Percentiles rank a stretch among this genome's conserved stretches.
phyloP scores from a whole-genome alignment of 2,113 vertebrate species.

The Brienomyrus brachyistius region DNA sequence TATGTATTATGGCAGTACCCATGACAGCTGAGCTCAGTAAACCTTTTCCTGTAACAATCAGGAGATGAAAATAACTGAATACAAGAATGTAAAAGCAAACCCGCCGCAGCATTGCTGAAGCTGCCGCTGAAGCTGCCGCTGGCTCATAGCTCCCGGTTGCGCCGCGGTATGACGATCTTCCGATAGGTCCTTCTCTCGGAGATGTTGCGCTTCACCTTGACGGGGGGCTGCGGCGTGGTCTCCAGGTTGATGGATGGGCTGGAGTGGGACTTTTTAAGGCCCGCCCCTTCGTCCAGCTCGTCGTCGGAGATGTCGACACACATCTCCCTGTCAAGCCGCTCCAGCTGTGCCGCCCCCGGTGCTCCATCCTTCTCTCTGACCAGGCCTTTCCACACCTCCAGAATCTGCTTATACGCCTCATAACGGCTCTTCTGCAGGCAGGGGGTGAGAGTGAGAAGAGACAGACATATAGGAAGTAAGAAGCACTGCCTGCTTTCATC shows the following conservation, averaged over 20 bases:
- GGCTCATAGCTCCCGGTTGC: constrained; percentile 66
- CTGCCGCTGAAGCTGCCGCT: too few species aligned
- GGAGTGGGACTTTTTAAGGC: constrained; percentile 75
- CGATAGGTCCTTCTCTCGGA: constrained; percentile 82
- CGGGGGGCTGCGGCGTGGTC: constrained; percentile 35
- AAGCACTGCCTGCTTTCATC: neutral
- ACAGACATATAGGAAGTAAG: neutral
- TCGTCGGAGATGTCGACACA: constrained; percentile 28
- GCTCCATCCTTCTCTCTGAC: neutral
- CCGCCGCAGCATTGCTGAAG: too few species aligned
- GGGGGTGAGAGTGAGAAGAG: neutral
- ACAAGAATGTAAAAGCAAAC: neutral
- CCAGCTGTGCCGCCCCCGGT: constrained; percentile 43
- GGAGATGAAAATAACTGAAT: neutral
- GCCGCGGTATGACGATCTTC: constrained; percentile 66
- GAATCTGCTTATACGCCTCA: constrained; percentile 67
- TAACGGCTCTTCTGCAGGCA: constrained; percentile 68
- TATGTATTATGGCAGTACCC: neutral
- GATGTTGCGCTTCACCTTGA: constrained; percentile 80
- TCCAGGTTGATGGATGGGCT: constrained; percentile 78
- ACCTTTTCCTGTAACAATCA: neutral
- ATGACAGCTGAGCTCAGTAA: neutral
- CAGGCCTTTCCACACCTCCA: constrained; percentile 59
- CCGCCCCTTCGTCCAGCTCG: constrained; percentile 28
- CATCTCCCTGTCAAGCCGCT: constrained; percentile 58